Percentiles rank a stretch among this genome's conserved stretches.
phyloP scores from a whole-genome alignment of 2,113 vertebrate genomes.

The Rhipidura dahli region DNA sequence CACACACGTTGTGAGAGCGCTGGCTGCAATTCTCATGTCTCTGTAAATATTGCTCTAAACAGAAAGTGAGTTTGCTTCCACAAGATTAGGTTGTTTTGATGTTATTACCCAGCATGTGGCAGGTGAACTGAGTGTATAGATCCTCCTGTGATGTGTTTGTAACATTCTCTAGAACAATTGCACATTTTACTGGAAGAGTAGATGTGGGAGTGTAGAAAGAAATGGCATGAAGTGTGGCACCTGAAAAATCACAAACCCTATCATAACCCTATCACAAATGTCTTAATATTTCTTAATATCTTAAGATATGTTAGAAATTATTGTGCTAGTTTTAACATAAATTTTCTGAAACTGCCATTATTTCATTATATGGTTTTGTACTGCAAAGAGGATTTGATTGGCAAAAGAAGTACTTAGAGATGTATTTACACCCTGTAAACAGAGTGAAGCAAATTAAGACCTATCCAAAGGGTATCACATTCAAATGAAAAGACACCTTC shows the following conservation, averaged over 20 bases:
- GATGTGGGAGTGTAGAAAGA: neutral
- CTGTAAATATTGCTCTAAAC: neutral
- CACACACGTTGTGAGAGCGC: fast-evolving
- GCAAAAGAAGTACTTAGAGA: neutral
- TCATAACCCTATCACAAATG: neutral
- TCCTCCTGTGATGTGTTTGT: neutral
- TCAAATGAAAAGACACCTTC: neutral
- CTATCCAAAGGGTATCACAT: neutral
- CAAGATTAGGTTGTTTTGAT: neutral
- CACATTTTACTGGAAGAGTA: neutral
- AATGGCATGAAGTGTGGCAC: neutral
- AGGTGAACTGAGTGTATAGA: neutral
- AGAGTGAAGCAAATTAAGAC: neutral
- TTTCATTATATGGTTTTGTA: neutral
- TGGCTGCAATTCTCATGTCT: neutral
- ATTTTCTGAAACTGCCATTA: neutral
- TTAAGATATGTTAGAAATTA: constrained; percentile 34
- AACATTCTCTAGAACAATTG: constrained; percentile 46
- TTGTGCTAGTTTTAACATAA: neutral
- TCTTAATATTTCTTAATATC: neutral
- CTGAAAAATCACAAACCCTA: neutral
- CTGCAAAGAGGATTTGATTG: neutral
- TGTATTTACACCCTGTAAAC: neutral
- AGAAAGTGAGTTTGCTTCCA: neutral
- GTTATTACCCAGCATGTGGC: neutral